These are phyloP conservation scores for Acyrthosiphon pisum DNA, from an alignment of 1,140 invertebrate species.

Conservation along the genomic window DNA sequence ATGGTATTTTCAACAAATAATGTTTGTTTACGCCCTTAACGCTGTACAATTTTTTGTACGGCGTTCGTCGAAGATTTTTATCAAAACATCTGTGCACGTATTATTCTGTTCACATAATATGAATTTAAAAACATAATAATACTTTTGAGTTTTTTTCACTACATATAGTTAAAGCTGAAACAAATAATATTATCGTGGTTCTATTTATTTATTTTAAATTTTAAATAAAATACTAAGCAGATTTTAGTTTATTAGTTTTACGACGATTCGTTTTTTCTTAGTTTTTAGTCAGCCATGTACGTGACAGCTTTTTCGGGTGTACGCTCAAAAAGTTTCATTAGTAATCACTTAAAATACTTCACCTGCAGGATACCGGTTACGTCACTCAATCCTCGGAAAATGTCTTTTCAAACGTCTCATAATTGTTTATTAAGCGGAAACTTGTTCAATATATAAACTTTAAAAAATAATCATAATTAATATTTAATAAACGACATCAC, in stretches of 20 bases:
- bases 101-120: not conserved
- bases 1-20: not conserved
- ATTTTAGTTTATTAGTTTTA: not conserved
- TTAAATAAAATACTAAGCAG: not conserved
- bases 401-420: not conserved
- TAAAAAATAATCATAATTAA: not conserved
- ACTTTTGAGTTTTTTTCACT: not conserved
- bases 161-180: not conserved
- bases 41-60: not conserved
- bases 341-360: slow-evolving; percentile 6
- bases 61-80: not conserved
- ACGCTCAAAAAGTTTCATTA: not conserved
- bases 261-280: not conserved
- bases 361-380: not conserved
- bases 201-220: not conserved
- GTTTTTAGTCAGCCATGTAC: not conserved
- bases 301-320: not conserved
- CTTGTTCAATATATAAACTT: not conserved
- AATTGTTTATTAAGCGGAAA: not conserved
- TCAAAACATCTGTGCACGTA: not conserved
- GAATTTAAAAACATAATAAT: not conserved
- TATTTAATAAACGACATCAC: not conserved
- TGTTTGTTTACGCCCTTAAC: not conserved
- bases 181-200: not conserved
- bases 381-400: not conserved